These are phyloP conservation scores for Halichoerus grypus DNA, from an alignment of 2,113 vertebrate species.

Conservation along the genomic window DNA sequence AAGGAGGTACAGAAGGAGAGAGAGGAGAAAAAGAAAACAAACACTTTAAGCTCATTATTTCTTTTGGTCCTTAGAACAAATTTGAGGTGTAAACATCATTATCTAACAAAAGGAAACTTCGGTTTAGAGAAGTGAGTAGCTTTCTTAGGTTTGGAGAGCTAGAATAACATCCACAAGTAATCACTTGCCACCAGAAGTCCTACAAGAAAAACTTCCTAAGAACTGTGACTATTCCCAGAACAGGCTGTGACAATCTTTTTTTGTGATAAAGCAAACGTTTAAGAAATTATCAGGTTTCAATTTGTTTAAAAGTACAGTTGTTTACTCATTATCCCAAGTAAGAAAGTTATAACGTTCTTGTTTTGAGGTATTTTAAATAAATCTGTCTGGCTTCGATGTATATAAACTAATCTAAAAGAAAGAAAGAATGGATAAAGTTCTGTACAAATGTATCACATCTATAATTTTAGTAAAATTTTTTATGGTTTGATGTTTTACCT, in stretches of 20 bases:
- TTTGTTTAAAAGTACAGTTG: neutral
- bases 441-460: neutral
- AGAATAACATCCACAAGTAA: neutral
- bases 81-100: neutral
- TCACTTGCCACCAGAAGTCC: neutral
- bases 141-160: neutral
- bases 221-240: neutral
- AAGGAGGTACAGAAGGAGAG: neutral
- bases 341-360: neutral
- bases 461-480: neutral
- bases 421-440: neutral
- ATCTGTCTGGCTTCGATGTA: neutral
- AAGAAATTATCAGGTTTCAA: neutral
- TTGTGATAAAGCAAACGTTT: neutral
- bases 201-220: neutral
- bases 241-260: neutral
- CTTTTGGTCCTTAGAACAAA: neutral
- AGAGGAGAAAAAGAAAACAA: neutral
- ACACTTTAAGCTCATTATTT: neutral
- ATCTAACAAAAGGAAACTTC: neutral
- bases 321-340: neutral
- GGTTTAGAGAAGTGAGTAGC: neutral
- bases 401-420: neutral
- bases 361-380: constrained; percentile 26
- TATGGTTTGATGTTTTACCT: neutral